Percentiles rank a stretch among this genome's conserved stretches.
These are phyloP conservation scores for Notiomystis cincta DNA, from an alignment of 2,113 vertebrate species.

Conservation along the genomic window DNA sequence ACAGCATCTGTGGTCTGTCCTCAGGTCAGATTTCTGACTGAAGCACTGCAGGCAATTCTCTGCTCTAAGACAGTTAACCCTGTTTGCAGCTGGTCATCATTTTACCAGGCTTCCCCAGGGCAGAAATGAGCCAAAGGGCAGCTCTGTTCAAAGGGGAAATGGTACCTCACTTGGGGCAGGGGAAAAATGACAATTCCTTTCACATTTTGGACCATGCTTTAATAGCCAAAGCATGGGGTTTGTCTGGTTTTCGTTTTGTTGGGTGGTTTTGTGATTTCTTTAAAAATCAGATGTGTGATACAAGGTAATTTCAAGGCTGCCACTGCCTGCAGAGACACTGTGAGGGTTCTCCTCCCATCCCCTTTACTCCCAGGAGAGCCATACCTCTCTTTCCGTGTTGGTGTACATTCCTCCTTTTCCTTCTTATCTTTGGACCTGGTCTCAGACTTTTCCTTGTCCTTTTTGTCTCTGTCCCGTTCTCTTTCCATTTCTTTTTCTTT, in stretches of 20 bases:
- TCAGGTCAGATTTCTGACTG: neutral
- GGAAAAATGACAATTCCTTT: neutral
- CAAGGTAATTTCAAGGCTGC: neutral
- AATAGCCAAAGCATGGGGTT: neutral
- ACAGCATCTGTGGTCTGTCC: neutral
- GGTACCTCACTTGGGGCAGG: neutral
- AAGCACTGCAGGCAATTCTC: neutral
- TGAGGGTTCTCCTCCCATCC: neutral
- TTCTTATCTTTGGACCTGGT: slow-evolving; percentile 90
- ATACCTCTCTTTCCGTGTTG: slow-evolving; percentile 93
- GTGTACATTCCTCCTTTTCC: slow-evolving; percentile 88
- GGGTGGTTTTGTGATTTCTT: neutral
- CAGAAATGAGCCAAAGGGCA: neutral
- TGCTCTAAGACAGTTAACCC: neutral
- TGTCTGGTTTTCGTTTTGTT: neutral
- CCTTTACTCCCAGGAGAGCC: neutral
- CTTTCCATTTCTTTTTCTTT: slow-evolving; percentile 94
- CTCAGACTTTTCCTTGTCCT: slow-evolving; percentile 90
- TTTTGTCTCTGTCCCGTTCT: slow-evolving; percentile 91
- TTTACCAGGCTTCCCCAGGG: neutral
- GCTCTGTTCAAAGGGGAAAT: neutral
- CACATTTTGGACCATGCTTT: neutral
- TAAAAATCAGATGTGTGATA: neutral
- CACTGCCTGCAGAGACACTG: neutral
- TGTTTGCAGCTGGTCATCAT: neutral